phyloP scores from a whole-genome alignment of 92 coral and sea anemone species.

The Galaxea fascicularis region DNA sequence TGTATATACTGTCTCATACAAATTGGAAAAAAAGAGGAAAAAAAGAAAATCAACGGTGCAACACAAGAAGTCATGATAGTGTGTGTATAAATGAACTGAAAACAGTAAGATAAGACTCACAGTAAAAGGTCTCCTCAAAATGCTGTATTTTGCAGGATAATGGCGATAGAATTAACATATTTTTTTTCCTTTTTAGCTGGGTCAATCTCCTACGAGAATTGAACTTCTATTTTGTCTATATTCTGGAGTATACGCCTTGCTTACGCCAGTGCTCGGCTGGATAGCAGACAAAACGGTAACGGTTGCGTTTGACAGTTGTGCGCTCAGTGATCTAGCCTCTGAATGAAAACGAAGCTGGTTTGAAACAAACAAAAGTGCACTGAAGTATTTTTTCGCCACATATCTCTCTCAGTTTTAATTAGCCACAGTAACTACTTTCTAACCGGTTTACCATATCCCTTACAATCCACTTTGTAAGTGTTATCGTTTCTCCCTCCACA shows the following conservation, averaged over 20 bases:
- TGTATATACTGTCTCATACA: too few relatives aligned
- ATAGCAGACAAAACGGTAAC: slow-evolving; percentile 27
- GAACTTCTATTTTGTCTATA: slow-evolving; percentile 3
- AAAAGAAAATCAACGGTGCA: too few relatives aligned
- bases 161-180: not conserved
- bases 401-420: not conserved
- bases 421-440: not conserved
- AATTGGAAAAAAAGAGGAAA: too few relatives aligned
- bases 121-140: too few relatives aligned
- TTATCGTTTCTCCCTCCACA: not conserved
- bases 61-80: too few relatives aligned
- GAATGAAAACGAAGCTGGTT: not conserved
- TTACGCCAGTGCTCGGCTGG: slow-evolving; percentile 25
- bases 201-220: not conserved
- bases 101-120: too few relatives aligned
- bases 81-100: too few relatives aligned
- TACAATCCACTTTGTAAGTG: not conserved
- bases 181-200: slow-evolving; percentile 1
- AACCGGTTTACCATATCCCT: not conserved
- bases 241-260: slow-evolving; percentile 4
- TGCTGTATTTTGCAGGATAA: too few relatives aligned
- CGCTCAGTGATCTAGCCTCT: not conserved
- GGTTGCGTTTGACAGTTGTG: too few relatives aligned
- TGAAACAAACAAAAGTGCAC: too few relatives aligned
- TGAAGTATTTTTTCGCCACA: too few relatives aligned